phyloP scores from a whole-genome alignment of 1,140 invertebrate genomes.

The Sarcophaga bullata region DNA sequence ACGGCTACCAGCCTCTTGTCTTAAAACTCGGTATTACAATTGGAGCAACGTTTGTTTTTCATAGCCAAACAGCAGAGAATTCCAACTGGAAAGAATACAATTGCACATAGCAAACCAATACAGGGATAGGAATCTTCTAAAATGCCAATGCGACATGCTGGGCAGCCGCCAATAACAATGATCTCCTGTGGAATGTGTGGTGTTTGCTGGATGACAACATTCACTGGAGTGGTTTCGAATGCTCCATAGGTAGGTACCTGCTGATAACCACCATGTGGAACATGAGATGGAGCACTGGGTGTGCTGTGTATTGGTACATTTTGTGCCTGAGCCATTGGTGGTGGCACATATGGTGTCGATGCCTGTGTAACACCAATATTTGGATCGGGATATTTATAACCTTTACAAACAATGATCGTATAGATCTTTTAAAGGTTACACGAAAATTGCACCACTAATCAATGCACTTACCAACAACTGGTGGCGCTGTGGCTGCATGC shows the following conservation, averaged over 20 bases:
- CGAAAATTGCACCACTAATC: not conserved
- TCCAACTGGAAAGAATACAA: slow-evolving; percentile 84
- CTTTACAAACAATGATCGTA: not conserved
- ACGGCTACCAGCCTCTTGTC: not conserved
- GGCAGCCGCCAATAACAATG: slow-evolving; percentile 80
- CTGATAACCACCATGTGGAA: slow-evolving; percentile 20
- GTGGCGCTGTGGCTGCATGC: slow-evolving; percentile 9
- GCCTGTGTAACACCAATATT: slow-evolving; percentile 29
- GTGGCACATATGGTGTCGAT: slow-evolving; percentile 17
- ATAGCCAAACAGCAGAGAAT: slow-evolving; percentile 80
- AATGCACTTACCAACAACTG: slow-evolving; percentile 18
- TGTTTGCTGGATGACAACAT: slow-evolving; percentile 53
- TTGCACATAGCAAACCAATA: slow-evolving; percentile 80
- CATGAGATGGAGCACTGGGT: slow-evolving; percentile 5
- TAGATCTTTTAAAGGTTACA: not conserved
- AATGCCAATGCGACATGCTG: slow-evolving; percentile 80
- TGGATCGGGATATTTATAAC: slow-evolving; percentile 33
- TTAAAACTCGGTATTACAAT: slow-evolving; percentile 80
- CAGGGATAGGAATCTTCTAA: slow-evolving; percentile 83
- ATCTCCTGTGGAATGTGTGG: slow-evolving; percentile 70
- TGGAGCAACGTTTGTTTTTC: slow-evolving; percentile 78
- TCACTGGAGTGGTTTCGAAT: slow-evolving; percentile 60
- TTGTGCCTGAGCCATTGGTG: slow-evolving; percentile 1
- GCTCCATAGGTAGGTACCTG: slow-evolving; percentile 57
- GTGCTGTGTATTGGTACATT: not conserved